A percentile compares a stretch with the other conserved stretches of the same genome.
Evolutionary conservation across 2,113 vertebrate species (phyloP).

Genomic region (Erinaceus europaeus): DNA sequence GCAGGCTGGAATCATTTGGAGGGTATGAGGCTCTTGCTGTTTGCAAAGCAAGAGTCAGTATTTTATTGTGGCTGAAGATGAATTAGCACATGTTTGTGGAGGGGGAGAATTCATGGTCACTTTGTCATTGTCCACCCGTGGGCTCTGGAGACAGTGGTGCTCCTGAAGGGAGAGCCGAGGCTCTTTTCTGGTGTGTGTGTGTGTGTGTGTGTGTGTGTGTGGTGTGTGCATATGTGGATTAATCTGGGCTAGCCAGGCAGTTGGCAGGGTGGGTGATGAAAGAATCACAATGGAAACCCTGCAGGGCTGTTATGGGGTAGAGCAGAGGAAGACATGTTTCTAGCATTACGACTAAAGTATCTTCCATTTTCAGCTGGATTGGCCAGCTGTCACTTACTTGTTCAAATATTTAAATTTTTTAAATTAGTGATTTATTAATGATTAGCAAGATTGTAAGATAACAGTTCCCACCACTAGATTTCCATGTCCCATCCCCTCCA

Average conservation of each 20-base stretch:
- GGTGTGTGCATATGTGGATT: too few relatives aligned
- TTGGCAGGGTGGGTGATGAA: background rate
- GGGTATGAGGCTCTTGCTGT: background rate
- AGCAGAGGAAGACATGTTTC: background rate
- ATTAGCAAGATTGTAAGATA: too few relatives aligned
- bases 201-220: background rate
- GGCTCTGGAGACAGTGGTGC: background rate
- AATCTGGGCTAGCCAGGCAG: too few relatives aligned
- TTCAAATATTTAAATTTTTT: too few relatives aligned
- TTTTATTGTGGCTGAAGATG: constrained; percentile 44
- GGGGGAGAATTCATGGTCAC: background rate
- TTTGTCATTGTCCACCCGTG: background rate
- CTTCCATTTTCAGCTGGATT: background rate
- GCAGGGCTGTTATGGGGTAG: background rate
- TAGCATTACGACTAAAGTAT: background rate
- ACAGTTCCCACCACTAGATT: too few relatives aligned
- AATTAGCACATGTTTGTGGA: constrained; percentile 22
- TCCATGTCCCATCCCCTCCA: too few relatives aligned
- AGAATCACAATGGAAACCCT: background rate
- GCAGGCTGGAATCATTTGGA: constrained; percentile 37
- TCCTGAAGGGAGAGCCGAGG: background rate
- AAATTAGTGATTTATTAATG: too few relatives aligned
- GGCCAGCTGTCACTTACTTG: background rate
- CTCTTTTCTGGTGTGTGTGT: background rate
- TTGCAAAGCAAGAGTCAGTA: constrained; percentile 17